These are phyloP conservation scores for Dryocosmus kuriphilus DNA, from an alignment of 2,888 invertebrate species.

Conservation along the genomic window DNA sequence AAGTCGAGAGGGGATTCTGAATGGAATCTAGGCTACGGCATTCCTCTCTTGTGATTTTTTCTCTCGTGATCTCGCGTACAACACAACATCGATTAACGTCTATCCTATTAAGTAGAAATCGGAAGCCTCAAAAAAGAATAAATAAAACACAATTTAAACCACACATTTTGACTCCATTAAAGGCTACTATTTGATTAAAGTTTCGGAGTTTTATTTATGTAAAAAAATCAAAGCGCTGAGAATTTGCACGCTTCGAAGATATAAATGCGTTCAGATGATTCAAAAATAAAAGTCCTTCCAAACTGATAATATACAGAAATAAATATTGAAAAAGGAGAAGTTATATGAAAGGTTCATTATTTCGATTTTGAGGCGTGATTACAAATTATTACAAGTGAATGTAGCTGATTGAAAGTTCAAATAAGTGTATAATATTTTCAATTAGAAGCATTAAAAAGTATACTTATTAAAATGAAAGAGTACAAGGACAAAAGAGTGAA, in stretches of 20 bases:
- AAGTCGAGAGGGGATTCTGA: conserved; percentile 38
- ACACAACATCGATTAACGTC: not conserved
- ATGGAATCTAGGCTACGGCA: conserved; percentile 43
- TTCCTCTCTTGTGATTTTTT: conserved; percentile 41
- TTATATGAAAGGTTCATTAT: not conserved
- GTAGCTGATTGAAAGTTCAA: not conserved
- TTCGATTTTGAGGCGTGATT: not conserved
- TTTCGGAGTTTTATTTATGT: not conserved
- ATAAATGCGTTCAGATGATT: not conserved
- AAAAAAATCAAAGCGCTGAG: not conserved
- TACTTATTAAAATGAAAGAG: too few species aligned
- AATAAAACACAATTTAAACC: not conserved
- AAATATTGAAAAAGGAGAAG: not conserved
- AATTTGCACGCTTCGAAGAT: too few species aligned
- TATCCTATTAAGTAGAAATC: conserved; percentile 16
- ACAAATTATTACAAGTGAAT: not conserved
- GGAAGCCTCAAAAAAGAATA: not conserved
- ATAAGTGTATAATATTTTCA: too few species aligned
- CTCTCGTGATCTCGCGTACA: conserved; percentile 17
- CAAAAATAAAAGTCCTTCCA: not conserved
- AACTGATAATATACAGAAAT: not conserved
- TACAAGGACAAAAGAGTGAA: too few species aligned
- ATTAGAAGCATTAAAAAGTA: too few species aligned
- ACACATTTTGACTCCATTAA: not conserved
- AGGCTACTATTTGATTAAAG: not conserved